Base-by-base conservation (phyloP, 2,888 invertebrate genomes). In the Luperina testacea region DNA sequence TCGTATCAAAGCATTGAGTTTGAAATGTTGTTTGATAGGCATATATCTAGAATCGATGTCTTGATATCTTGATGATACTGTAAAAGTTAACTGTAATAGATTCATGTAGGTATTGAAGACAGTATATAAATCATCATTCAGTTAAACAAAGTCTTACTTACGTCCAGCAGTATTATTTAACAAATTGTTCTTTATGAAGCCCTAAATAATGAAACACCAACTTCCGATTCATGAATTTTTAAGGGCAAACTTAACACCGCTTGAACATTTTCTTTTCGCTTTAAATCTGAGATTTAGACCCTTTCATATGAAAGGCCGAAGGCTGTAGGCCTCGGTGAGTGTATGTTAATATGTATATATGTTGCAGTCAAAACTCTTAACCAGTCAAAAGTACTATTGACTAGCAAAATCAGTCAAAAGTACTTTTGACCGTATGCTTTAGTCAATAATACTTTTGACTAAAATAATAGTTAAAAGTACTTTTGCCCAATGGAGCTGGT, bases 201-300 rank as follows among this genome's bases (percentile, higher is more conserved):
- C 45, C 68, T 75, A 0, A 24, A 75, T 80, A 48, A 48, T 32
- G 2, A 69, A 63, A 38, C 17, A 17, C 20, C 4, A 15, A 8
- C 17, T 38, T 17, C 1, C 15, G 27, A 38, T 65, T 63, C n/a
- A 27, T 65, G 1, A 65, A 77, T 77, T 53, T 24, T 1, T 65
- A 67, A 71, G 61, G 2, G 27, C 24, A 48, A 42, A 45, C 32
- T 53, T 75, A 68, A n/a, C 53, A 61, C 38, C 6, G 9, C 24
- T 48, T 53, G 24, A 27, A 57, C 27, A 61, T 27, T 63, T 63
- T 61, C 15, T 71, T 67, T 13, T 71, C 9, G 27, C 32, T n/a
- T 17, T n/a, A 42, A 80, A 75, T 57, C 27, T 75, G 81, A n/a
- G 48, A 13, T 77, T 63, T n/a, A 9, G 45, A 27, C 59, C 72